Base-by-base conservation (phyloP, 2,797 vertebrate species). In the Clarias pachynema region DNA sequence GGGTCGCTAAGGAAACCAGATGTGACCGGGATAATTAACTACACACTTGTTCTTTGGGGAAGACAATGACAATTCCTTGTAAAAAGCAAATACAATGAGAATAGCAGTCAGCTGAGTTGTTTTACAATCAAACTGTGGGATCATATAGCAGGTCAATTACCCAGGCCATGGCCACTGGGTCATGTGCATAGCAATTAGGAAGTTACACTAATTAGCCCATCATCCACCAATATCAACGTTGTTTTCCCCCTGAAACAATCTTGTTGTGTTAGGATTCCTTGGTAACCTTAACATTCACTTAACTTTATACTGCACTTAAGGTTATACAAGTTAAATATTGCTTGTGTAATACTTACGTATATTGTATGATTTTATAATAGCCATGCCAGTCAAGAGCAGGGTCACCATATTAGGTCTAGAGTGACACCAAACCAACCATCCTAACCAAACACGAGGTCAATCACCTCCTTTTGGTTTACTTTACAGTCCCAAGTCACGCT, bases 401-500 rank as follows among this genome's bases (percentile, higher is more conserved):
- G 63, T 69, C 18, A 80, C 20, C 34, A 70, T 12, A 34, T 24
- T 9, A 26, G 37, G 59, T 60, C 16, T 40, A 24, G 2, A 65
- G 44, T 57, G 37, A 62, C 66, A 63, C 57, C 12, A 69, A 69
- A 59, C 34, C 10, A 69, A 31, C 12, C 37, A 62, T 72, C 22
- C 40, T 65, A 22, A 62, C 14, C 12, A 1, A 63, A 74, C 66
- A 84, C 20, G 56, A 79, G 70, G 79, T 84, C 77, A 80, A 53
- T 83, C 49, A 80, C 80, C 70, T 62, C 29, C 16, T 53, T 73
- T 70, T 1, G 53, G 81, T 82, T 89, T 90, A 90, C 87, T 90
- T 91, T 60, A 79, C 29, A 89, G 89, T 77, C 79, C 88, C 86
- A 49, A 40, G 62, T 68, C 78, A 79, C 4, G 1, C 34, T 16